Evolutionary conservation across 2,888 invertebrate species (phyloP), one percentile per base, ranked within the genome.

Genomic region (Agrilus biguttatus): DNA sequence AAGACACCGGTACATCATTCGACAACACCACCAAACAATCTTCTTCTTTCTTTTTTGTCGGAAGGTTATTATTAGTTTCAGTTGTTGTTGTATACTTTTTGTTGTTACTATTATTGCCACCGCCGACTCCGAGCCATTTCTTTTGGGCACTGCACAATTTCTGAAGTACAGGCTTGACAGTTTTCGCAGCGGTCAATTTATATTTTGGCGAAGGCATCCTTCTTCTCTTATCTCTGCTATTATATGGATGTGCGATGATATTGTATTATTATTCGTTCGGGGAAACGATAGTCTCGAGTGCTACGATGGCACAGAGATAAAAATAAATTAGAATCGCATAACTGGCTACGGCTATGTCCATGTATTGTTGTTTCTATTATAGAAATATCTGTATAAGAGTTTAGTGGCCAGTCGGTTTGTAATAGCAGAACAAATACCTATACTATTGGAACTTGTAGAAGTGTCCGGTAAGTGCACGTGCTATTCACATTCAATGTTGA

Each of bases 121-220:
- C 41, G 33, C 23, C 44, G 12, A 40, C 39, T 19, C 49, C 52
- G 8, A 58, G 41, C 56, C 59, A 57, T 43, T 54, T 59, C 47
- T 56, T 62, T 13, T 55, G 60, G 6, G 55, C 53, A n/a, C 57
- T 57, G 48, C 55, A 56, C 14, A 60, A 48, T 45, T 60, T 61
- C 49, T 57, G 60, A 37, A 60, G 53, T 36, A 56, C 50, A 39
- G 58, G 57, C 41, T 56, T 59, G 19, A 51, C 50, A n/a, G 42
- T 49, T 45, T 51, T 53, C 41, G 54, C 49, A 39, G 48, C 37
- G 46, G 49, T 53, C 40, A 56, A 47, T 43, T 55, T 54, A 33
- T 51, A 52, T 45, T 57, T 58, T 28, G 53, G 54, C 42, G 55
- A 53, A 36, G 60, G 58, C 60, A 60, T 61, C 41, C 42, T 40